Evolutionary conservation across 2,888 invertebrate genomes (phyloP), one percentile per base, ranked within the genome.

Genomic region (Tachystola acroxantha): DNA sequence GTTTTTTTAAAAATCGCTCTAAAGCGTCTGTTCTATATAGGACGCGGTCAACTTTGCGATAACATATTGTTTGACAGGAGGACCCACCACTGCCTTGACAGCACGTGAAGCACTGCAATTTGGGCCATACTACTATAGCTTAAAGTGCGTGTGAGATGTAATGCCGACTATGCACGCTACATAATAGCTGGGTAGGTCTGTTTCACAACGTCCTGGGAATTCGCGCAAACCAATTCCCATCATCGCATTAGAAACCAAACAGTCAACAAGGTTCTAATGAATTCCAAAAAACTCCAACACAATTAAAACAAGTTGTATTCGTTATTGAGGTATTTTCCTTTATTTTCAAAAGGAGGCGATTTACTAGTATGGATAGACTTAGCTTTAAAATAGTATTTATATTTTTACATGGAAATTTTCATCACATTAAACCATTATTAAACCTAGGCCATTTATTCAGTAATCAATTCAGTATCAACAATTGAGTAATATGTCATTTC

Each of bases 391-490:
- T 74, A 79, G 67, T 85, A 85, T 86, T 84, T 84, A 84, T 84
- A 84, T 86, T 84, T 85, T 85, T 84, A 86, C 85, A 86, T 82
- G 84, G 82, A 85, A 85, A 80, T 74, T 82, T 75, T 76, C 81
- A 85, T 85, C 84, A 84, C 84, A 84, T 75, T 79, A 78, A 69
- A 81, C 69, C 65, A 73, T 74, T 57, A 74, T 68, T 77, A 74
- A 72, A 67, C 64, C 78, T 82, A 84, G 85, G 82, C 85, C 82
- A 74, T 81, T 74, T 76, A 43, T 67, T 70, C 73, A 76, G 71
- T 77, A 73, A 69, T 79, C 67, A 75, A 71, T 69, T 80, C 77
- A 74, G 71, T 73, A 72, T 75, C 73, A 79, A 81, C 79, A 75
- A 65, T n/a, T 71, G 72, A 73, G 71, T 75, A 71, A 73, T 65